phyloP scores from a whole-genome alignment of 2,797 vertebrate species.

The Sebastes diploproa region DNA sequence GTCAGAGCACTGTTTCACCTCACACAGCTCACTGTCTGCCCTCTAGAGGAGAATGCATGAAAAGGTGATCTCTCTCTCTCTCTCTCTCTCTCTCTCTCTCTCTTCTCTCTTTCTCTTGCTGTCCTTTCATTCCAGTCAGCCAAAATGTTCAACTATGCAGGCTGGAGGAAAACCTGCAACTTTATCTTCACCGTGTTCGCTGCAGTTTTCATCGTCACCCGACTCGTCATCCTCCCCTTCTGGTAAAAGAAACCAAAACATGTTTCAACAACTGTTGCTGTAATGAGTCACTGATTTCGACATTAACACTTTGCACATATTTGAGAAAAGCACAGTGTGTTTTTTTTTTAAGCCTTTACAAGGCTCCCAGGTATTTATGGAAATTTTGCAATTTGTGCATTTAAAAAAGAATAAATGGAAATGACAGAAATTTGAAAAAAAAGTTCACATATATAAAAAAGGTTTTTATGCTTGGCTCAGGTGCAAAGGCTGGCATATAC shows the following conservation, averaged over 20 bases:
- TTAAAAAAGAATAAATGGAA: not conserved
- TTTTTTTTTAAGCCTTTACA: not conserved
- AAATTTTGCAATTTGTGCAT: not conserved
- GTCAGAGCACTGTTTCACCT: not conserved
- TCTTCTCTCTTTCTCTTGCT: not conserved
- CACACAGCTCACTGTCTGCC: constrained; percentile 47
- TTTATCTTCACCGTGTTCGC: constrained; percentile 92
- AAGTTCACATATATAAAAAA: not conserved
- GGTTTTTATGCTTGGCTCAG: not conserved
- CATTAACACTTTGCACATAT: not conserved
- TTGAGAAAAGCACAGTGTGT: not conserved
- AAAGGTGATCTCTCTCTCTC: not conserved
- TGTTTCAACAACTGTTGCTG: not conserved
- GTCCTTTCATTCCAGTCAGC: constrained; percentile 82
- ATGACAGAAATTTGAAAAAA: not conserved
- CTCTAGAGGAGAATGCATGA: constrained; percentile 50
- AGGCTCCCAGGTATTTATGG: not conserved
- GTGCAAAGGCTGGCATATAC: not conserved
- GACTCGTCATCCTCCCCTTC: constrained; percentile 93
- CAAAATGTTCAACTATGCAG: constrained; percentile 98
- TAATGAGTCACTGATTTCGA: not conserved
- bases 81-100: not conserved
- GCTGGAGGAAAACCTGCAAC: constrained; percentile 95
- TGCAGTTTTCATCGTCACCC: constrained; percentile 89
- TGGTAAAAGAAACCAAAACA: constrained; percentile 84